These are phyloP conservation scores for Geotrupes spiniger DNA, from an alignment of 2,888 invertebrate genomes.

Conservation along the genomic window DNA sequence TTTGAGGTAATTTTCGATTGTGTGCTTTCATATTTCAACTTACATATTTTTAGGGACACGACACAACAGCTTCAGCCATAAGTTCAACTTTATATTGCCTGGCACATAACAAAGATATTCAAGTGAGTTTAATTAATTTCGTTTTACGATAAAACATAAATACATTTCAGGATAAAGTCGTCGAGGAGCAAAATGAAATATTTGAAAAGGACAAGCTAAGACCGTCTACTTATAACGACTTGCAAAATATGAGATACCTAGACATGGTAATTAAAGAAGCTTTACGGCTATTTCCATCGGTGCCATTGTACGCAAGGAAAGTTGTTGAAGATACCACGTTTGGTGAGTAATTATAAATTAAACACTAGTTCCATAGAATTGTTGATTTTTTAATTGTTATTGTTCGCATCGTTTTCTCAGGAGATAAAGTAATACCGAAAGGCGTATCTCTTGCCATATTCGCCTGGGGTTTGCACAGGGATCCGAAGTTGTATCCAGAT, in stretches of 20 bases:
- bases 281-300: slow-evolving; percentile 39
- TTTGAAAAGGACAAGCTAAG: slow-evolving; percentile 36
- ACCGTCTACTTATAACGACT: slow-evolving; percentile 34
- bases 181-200: slow-evolving; percentile 43
- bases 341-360: neutral
- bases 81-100: slow-evolving; percentile 54
- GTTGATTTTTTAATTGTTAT: too few species aligned
- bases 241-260: slow-evolving; percentile 41
- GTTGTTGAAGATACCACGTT: slow-evolving; percentile 25
- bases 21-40: too few species aligned
- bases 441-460: slow-evolving; percentile 48
- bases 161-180: slow-evolving; percentile 30
- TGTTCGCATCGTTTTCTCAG: slow-evolving; percentile 22
- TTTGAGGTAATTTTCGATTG: too few species aligned
- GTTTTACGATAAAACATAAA: neutral
- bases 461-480: slow-evolving; percentile 30
- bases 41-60: slow-evolving; percentile 51
- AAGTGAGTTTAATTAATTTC: slow-evolving; percentile 30
- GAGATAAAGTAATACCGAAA: slow-evolving; percentile 37
- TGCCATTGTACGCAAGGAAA: slow-evolving; percentile 35
- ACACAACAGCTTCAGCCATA: slow-evolving; percentile 56
- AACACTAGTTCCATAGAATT: too few species aligned
- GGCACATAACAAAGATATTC: slow-evolving; percentile 52
- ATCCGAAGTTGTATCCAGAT: slow-evolving; percentile 22
- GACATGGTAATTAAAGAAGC: slow-evolving; percentile 41